Base-by-base conservation (phyloP, 2,888 invertebrate species). In the Mimumesa dahlbomi region DNA sequence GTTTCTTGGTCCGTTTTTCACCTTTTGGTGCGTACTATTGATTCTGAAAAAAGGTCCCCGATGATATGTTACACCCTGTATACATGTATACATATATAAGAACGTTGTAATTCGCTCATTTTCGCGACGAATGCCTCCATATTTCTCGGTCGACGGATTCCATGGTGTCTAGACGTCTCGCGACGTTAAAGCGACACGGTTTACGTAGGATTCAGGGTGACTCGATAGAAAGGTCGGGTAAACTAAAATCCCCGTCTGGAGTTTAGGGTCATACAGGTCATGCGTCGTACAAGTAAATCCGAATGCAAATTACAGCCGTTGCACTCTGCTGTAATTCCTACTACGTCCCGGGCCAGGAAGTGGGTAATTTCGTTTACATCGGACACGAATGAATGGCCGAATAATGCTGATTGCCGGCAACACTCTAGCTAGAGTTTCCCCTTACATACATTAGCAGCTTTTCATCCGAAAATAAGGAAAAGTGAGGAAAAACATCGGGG, bases 361-460 rank as follows among this genome's bases (percentile, higher is more conserved):
- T 14, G 40, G 38, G 22, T 46, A 18, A 48, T 45, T 22, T 56
- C 43, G 50, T 56, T 52, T 38, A 38, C 34, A 52, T 56, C 21
- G 13, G 13, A 11, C 7, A 1, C n/a, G 29, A n/a, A 36, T 52
- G 67, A 62, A 56, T 52, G 11, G 18, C 48, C 46, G 50, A 62
- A 56, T 67, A 52, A 62, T 57, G 34, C 22, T 61, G 53, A 66
- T 66, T 43, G 52, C 29, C 42, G n/a, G 14, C 38, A 6, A 46
- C 13, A 18, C 22, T 11, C 36, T 22, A 11, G n/a, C 42, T n/a
- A n/a, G 25, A 25, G 2, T n/a, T 25, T 42, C n/a, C 25, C 21
- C 5, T 4, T 34, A n/a, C 11, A 13, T 22, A 18, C 42, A 36
- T 49, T 56, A 56, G 19, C 11, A 16, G 59, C 21, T 19, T 29